Evolutionary conservation across 2,888 invertebrate genomes (phyloP), one percentile per base, ranked within the genome.

Genomic region (Dasypolia templi): DNA sequence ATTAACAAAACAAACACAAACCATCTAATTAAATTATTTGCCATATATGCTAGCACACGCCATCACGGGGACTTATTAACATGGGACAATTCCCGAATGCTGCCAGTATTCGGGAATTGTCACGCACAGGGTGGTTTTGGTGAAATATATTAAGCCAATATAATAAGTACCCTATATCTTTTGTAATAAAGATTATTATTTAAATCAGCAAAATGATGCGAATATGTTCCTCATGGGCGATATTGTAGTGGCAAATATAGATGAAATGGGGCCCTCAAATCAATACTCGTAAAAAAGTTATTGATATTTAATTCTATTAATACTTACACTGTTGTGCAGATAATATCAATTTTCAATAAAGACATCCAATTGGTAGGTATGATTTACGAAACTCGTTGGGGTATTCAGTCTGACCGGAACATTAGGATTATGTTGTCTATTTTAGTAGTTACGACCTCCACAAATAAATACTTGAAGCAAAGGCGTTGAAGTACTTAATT

Each of bases 401-500:
- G 29, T 71, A 51, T 39, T 22, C 17, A 35, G 19, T 29, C 12
- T 14, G 17, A 17, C 46, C 63, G 32, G 22, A 72, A 46, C 26
- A 39, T 32, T 46, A n/a, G 39, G 17, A 42, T 72, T 53, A 63
- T 39, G 62, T 63, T 63, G 44, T 78, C 44, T 46, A n/a, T 46
- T 51, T n/a, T 17, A 26, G 14, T 55, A 42, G 6, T 56, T 72
- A 55, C 55, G 14, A 61, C 11, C 61, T 39, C 29, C 35, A 49
- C 14, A 44, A 51, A 39, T 51, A 32, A 19, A 53, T 55, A 51
- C 29, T 66, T 39, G 3, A 63, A 44, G 6, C 51, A 58, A 35
- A 63, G 19, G 44, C 72, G 63, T 79, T 77, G 63, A 59, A 29
- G 0, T 78, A 29, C 14, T 53, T n/a, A n/a, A n/a, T n/a, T 61